These are phyloP conservation scores for Leucoraja ocellata DNA, from an alignment of 2,797 vertebrate species.

Conservation along the genomic window DNA sequence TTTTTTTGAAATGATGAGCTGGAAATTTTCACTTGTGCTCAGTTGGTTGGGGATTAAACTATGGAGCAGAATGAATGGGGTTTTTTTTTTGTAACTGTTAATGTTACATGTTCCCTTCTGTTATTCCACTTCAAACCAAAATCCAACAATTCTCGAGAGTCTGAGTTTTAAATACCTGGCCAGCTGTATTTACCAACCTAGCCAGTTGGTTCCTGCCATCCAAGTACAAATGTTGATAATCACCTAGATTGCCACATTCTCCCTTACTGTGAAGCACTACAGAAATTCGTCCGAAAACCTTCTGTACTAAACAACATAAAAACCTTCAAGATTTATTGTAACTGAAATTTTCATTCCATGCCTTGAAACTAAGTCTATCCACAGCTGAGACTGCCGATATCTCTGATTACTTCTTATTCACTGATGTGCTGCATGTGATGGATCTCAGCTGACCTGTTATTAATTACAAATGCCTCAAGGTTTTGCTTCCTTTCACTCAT, in stretches of 20 bases:
- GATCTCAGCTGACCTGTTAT: background rate
- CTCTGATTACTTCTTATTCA: background rate
- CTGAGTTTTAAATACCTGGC: slow-evolving; percentile 5
- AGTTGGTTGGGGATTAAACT: slow-evolving; percentile 23
- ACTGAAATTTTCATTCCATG: background rate
- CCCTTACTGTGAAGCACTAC: background rate
- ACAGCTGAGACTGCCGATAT: background rate
- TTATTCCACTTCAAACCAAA: slow-evolving; percentile 6
- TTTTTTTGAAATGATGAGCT: background rate
- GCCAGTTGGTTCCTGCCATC: background rate
- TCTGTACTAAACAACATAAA: background rate
- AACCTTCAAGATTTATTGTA: background rate
- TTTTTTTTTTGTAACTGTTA: background rate
- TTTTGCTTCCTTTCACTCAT: background rate
- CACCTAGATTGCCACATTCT: background rate
- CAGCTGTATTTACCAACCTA: background rate
- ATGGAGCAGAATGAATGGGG: background rate
- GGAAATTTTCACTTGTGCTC: slow-evolving; percentile 28
- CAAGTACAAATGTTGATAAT: background rate
- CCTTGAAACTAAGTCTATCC: background rate
- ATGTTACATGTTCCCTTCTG: background rate
- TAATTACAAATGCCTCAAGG: background rate
- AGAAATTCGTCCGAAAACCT: background rate
- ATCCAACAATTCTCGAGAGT: background rate
- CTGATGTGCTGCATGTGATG: background rate